Conservation (phyloP, 2,113 vertebrate species). For the Erpornis zantholeuca region DNA sequence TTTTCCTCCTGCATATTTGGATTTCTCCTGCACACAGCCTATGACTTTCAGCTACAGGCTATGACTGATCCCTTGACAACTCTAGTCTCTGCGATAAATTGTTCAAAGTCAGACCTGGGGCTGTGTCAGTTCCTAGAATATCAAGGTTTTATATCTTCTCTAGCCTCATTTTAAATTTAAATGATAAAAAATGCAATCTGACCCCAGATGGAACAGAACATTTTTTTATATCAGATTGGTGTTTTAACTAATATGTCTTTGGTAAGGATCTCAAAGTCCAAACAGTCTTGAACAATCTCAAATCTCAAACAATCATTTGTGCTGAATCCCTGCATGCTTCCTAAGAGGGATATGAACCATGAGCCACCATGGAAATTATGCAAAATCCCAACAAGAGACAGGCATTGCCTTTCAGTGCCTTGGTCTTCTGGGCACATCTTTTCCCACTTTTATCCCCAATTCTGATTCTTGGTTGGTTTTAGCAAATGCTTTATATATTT, state of each 20-base stretch:
- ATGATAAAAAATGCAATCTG: constrained; percentile 17
- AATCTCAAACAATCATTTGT: background rate
- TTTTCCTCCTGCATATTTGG: constrained; percentile 17
- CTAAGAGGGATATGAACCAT: background rate
- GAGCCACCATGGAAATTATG: background rate
- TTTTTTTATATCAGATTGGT: background rate
- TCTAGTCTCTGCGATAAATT: constrained; percentile 49
- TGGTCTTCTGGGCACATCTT: background rate
- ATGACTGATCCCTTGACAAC: constrained; percentile 63
- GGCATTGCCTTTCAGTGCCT: background rate
- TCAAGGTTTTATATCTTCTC: constrained; percentile 48
- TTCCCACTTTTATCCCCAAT: background rate
- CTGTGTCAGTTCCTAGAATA: constrained; percentile 67
- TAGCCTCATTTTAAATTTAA: constrained; percentile 61
- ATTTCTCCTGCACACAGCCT: background rate
- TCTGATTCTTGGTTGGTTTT: background rate
- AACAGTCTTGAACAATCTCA: background rate
- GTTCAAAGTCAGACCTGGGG: constrained; percentile 64
- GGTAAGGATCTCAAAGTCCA: background rate
- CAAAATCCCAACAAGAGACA: background rate
- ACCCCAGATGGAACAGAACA: background rate
- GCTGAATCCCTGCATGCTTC: background rate
- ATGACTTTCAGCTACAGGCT: constrained; percentile 47
- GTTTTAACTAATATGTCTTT: background rate
- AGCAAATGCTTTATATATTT: background rate